A percentile compares a stretch with the other conserved stretches of the same genome.
phyloP scores from a whole-genome alignment of 2,113 vertebrate species.

The Garra rufa region DNA sequence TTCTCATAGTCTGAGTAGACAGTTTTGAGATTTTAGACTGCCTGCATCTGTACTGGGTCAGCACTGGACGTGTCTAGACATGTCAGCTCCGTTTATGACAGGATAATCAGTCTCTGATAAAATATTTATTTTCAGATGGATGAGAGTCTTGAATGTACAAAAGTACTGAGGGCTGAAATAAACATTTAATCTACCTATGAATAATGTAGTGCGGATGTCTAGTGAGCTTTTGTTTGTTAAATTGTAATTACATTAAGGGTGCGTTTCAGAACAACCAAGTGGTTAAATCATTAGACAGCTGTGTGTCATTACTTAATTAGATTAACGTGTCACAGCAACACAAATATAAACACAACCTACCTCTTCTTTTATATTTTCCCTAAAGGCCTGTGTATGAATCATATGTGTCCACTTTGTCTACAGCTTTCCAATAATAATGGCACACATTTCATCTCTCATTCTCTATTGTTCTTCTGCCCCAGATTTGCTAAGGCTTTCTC shows the following conservation, averaged over 20 bases:
- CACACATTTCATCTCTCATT: constrained; percentile 12
- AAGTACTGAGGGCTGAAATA: not conserved
- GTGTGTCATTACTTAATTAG: not conserved
- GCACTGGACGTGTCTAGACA: constrained; percentile 17
- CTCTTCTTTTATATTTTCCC: not conserved
- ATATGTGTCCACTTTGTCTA: not conserved
- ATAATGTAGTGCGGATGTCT: not conserved
- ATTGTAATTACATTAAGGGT: not conserved
- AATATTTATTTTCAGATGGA: constrained; percentile 26
- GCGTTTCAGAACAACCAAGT: not conserved
- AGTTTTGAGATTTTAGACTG: constrained; percentile 2
- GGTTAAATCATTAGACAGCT: not conserved
- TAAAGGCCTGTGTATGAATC: not conserved
- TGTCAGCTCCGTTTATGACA: not conserved
- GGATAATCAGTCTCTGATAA: not conserved
- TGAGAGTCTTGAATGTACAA: not conserved
- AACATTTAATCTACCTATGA: not conserved
- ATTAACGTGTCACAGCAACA: not conserved
- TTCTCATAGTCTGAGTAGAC: not conserved
- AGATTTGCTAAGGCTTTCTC: not conserved
- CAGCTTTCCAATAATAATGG: constrained; percentile 29
- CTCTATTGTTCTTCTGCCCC: constrained; percentile 16
- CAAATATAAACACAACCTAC: not conserved
- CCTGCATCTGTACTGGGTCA: constrained; percentile 19
- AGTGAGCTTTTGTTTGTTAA: not conserved